Percentiles rank a stretch among this genome's conserved stretches.
These are phyloP conservation scores for Thripadectes ignobilis DNA, from an alignment of 2,797 vertebrate genomes.

Conservation along the genomic window DNA sequence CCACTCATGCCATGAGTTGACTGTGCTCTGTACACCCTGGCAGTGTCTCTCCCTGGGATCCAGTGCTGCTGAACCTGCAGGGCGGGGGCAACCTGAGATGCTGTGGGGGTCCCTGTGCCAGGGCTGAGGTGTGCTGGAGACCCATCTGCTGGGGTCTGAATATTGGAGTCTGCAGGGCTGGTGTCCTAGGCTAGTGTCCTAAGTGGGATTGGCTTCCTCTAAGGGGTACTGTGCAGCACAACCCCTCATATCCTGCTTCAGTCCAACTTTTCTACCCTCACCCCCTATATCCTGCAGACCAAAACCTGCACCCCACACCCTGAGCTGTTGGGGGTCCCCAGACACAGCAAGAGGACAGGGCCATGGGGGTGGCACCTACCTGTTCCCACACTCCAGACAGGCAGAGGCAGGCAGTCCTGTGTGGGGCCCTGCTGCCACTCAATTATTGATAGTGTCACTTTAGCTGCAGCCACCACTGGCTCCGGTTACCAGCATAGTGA, in stretches of 20 bases:
- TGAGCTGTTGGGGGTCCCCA: background rate
- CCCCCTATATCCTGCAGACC: background rate
- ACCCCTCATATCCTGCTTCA: background rate
- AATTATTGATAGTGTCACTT: constrained; percentile 40
- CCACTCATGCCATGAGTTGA: background rate
- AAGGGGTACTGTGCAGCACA: background rate
- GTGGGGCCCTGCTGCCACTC: background rate
- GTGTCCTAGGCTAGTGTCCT: accelerated
- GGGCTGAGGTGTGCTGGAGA: background rate
- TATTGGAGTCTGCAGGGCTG: background rate
- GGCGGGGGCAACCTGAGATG: background rate
- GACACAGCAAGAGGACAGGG: background rate
- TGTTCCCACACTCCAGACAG: background rate
- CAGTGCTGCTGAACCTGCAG: background rate
- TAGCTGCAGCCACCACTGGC: background rate
- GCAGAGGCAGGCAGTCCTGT: background rate
- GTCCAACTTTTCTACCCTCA: background rate
- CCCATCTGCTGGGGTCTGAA: background rate
- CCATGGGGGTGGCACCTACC: background rate
- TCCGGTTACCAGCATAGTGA: background rate
- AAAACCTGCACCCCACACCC: background rate
- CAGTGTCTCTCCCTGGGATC: background rate
- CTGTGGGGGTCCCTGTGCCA: background rate
- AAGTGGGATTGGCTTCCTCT: background rate
- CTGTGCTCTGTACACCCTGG: background rate